Evolutionary conservation across 92 coral and sea anemone species (phyloP), one percentile per base, ranked within the genome.

Genomic region (Heteractis magnifica): DNA sequence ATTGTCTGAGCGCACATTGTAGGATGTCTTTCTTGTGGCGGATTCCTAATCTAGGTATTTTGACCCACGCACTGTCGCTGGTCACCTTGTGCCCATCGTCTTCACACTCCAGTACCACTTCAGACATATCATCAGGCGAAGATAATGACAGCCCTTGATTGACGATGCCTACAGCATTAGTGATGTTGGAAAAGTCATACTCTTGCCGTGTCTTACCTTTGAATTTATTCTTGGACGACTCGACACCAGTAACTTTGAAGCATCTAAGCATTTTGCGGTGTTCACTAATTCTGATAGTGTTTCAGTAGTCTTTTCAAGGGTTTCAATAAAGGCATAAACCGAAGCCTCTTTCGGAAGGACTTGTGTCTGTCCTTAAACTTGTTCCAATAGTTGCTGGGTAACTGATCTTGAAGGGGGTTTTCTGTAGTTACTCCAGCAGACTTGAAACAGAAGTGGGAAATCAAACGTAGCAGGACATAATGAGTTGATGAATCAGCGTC

Each of bases 1-100:
- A 94, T n/a, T 89, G 80, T 60, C 85, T 82, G 26, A 94, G 68
- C 51, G 92, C 95, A 18, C 19, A 20, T 48, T 55, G 65, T 49
- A 94, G 88, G 51, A 78, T 80, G 5, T 62, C 60, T 55, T 79
- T 91, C 3, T 83, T 44, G 71, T 92, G 93, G 34, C 82, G 79
- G 10, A 92, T 76, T 53, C 84, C 90, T 77, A 91, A 60, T 65
- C 83, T 79, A 20, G 87, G 76, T 6, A 94, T 86, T 34, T 77
- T 59, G 12, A 87, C 59, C 77, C 58, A 87, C 13, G 60, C 77
- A 4, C 83, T 79, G 49, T 80, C 88, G 7, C 52, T 50, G 15
- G 26, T 13, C 7, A 76, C 82, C 65, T 49, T 13, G 14, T 74
- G 70, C 20, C 18, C 58, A 16, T 23, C 81, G 19, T 72, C 71